Evolutionary conservation across 2,888 invertebrate genomes (phyloP).

Genomic region (Melanophora roralis): DNA sequence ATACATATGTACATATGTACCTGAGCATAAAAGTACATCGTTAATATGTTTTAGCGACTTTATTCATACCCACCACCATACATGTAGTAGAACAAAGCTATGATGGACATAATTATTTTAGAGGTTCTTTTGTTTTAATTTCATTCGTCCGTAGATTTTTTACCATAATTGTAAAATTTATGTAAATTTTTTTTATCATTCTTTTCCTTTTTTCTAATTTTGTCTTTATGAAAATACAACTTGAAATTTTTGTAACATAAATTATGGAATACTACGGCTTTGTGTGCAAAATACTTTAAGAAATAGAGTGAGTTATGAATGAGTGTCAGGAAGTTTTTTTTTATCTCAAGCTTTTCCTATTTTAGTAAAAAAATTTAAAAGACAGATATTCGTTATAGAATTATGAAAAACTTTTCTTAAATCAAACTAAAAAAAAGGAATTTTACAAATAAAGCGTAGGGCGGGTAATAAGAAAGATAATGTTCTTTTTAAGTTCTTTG

Average conservation of each 20-base stretch:
- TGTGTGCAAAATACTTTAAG: background rate
- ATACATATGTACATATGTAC: background rate
- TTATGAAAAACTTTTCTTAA: no score
- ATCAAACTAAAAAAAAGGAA: no score
- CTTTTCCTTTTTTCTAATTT: background rate
- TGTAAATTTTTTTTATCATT: conserved; percentile 53
- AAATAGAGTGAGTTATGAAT: conserved; percentile 10
- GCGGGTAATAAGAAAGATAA: no score
- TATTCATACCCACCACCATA: background rate
- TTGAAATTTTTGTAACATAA: conserved; percentile 49
- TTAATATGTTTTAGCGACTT: conserved; percentile 3
- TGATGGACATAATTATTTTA: conserved; percentile 58
- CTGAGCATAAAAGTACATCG: no score
- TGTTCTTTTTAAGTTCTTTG: no score
- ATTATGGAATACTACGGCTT: conserved; percentile 37
- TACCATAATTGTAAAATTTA: conserved; percentile 50
- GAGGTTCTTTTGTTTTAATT: conserved; percentile 42
- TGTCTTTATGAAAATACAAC: conserved; percentile 31
- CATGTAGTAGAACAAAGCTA: conserved; percentile 18
- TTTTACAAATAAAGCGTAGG: no score
- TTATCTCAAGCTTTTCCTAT: no score
- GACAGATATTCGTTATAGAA: no score
- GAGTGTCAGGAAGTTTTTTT: no score
- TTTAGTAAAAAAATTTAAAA: no score
- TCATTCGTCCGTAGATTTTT: conserved; percentile 40